Base-by-base conservation (phyloP, 2,797 vertebrate species). In the Oreortyx pictus region DNA sequence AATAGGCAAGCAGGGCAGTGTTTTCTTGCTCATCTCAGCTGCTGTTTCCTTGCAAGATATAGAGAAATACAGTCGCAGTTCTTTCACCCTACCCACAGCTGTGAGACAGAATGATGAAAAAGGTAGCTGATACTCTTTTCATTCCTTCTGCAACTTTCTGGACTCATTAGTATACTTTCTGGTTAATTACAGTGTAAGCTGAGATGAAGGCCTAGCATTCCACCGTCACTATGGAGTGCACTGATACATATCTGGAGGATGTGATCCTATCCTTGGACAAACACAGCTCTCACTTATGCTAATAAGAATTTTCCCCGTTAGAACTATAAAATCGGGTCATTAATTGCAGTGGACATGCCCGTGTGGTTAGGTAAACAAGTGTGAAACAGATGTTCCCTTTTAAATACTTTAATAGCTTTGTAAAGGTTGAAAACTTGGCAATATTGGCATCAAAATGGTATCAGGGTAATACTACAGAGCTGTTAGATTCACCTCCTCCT, bases 161-260 rank as follows among this genome's bases (percentile, higher is more conserved):
- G 35, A 54, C 25, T 88, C 22, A 33, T 85, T 59, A 73, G 52
- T 74, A 43, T 86, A 67, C 59, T 74, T 88, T 11, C 29, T 67
- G 19, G 67, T 81, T 37, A 81, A 88, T 87, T 78, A 6, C 25
- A 44, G 14, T 29, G 19, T 29, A 75, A 74, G 15, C 19, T 33
- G n/a, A 75, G 49, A 86, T 25, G 44, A 50, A 43, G 35, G 59
- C 41, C 54, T 68, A 16, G 41, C 25, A 44, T 82, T 85, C 59
- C 29, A 65, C 27, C 33, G 7, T 35, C 35, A 56, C n/a, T 35
- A 27, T 12, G 2, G 47, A 52, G 25, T 75, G 37, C 37, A 25
- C 25, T 0, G 0, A 35, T 59, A 64, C 3, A 0, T 79, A 29
- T 31, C 49, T 81, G 72, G 25, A 75, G 13, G 67, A 54, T 0